Evolutionary conservation across 2,797 vertebrate species (phyloP).

Genomic region (Pipistrellus kuhlii): DNA sequence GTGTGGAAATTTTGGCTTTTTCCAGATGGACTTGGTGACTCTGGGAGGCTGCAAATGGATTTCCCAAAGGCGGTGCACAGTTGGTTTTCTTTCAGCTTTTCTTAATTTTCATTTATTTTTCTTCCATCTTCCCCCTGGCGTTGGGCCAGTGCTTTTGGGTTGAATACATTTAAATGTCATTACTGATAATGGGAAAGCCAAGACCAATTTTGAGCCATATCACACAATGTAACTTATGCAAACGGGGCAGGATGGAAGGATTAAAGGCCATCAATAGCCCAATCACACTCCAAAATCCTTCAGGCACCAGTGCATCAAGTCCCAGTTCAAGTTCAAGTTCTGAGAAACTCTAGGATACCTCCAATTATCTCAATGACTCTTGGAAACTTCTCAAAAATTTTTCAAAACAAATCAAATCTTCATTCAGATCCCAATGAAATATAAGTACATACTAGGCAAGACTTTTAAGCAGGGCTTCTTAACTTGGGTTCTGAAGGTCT

Average conservation of each 20-base stretch:
- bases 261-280: constrained; percentile 40
- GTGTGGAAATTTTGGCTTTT: constrained; percentile 45
- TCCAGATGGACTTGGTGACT: constrained; percentile 60
- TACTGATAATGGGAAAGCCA: constrained; percentile 63
- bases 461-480: constrained; percentile 22
- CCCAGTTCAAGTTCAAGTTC: constrained; percentile 47
- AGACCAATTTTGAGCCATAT: constrained; percentile 68
- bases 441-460: constrained; percentile 25
- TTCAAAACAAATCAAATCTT: constrained; percentile 68
- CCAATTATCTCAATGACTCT: constrained; percentile 73
- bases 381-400: constrained; percentile 64
- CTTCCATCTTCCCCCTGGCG: constrained; percentile 73
- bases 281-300: constrained; percentile 28
- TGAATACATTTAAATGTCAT: constrained; percentile 85
- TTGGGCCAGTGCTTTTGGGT: constrained; percentile 60
- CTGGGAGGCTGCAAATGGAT: constrained; percentile 67
- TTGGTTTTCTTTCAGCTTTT: constrained; percentile 78
- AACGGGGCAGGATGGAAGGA: neutral
- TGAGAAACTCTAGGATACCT: constrained; percentile 44
- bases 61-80: constrained; percentile 68
- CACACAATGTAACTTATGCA: constrained; percentile 46
- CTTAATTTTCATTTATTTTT: constrained; percentile 85
- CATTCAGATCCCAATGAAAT: constrained; percentile 59
- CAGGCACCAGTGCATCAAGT: neutral
- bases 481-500: neutral